phyloP scores from a whole-genome alignment of 2,113 vertebrate species.

The Scatophagus argus region DNA sequence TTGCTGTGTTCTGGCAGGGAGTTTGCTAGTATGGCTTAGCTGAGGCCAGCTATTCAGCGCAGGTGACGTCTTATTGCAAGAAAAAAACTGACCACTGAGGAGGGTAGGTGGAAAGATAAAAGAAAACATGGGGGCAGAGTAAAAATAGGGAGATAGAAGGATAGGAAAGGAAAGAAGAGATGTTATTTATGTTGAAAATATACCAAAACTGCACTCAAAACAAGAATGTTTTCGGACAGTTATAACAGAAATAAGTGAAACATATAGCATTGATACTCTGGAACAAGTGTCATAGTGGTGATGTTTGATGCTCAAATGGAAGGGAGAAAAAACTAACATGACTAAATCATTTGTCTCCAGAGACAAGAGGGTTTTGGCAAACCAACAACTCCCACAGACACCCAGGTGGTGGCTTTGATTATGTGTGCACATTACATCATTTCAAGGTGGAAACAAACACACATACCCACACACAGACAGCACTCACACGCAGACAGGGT shows the following conservation, averaged over 20 bases:
- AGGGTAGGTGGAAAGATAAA: conserved; percentile 47
- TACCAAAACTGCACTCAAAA: conserved; percentile 24
- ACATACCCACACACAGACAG: conserved; percentile 57
- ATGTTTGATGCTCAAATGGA: conserved; percentile 18
- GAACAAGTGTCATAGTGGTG: not conserved
- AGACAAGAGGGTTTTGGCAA: conserved; percentile 46
- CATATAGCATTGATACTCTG: conserved; percentile 2
- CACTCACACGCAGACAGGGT: conserved; percentile 61
- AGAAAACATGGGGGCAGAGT: conserved; percentile 31
- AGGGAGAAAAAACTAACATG: not conserved
- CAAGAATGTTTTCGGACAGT: conserved; percentile 52
- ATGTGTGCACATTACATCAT: conserved; percentile 88
- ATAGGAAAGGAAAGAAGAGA: conserved; percentile 36
- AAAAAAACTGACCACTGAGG: conserved; percentile 32
- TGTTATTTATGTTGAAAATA: conserved; percentile 27
- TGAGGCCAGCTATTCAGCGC: conserved; percentile 59
- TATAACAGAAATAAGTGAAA: conserved; percentile 3
- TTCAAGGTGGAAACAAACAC: conserved; percentile 78
- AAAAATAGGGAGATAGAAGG: conserved; percentile 1
- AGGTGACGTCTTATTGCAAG: conserved; percentile 75
- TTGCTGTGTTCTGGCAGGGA: conserved; percentile 70
- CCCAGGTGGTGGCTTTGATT: conserved; percentile 89
- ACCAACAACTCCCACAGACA: conserved; percentile 64
- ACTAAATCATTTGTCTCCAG: conserved; percentile 15
- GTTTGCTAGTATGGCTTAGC: conserved; percentile 61